Evolutionary conservation across 2,888 invertebrate species (phyloP).

Genomic region (Liodrosophila aerea): DNA sequence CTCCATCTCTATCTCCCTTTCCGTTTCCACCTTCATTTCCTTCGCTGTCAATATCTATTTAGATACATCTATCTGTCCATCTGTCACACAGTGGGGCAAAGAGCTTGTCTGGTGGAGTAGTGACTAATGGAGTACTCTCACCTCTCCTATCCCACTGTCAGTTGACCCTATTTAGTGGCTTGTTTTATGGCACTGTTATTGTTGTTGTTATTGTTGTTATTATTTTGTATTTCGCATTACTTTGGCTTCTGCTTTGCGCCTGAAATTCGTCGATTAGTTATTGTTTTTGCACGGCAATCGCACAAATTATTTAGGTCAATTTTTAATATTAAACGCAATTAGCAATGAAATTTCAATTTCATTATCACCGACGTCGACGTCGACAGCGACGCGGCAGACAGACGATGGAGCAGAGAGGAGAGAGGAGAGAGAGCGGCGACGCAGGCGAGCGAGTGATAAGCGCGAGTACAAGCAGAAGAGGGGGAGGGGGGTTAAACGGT

Average conservation of each 20-base stretch:
- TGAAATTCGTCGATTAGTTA: conserved; percentile 13
- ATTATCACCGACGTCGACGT: conserved; percentile 60
- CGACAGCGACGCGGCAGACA: conserved; percentile 19
- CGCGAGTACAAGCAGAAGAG: conserved; percentile 1
- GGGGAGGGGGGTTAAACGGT: conserved; percentile 5
- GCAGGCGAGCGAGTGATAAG: conserved; percentile 42
- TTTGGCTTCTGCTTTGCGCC: conserved; percentile 5
- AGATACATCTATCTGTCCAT: no score
- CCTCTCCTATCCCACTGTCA: neutral
- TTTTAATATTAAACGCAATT: conserved; percentile 75
- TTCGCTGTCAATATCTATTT: no score
- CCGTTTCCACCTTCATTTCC: no score
- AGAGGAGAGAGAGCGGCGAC: no score
- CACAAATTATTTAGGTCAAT: conserved; percentile 71
- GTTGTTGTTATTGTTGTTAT: conserved; percentile 23
- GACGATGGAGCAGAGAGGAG: no score
- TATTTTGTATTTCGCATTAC: conserved; percentile 21
- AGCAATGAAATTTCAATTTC: conserved; percentile 78
- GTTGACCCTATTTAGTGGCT: conserved; percentile 34
- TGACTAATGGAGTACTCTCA: neutral
- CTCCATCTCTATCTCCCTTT: no score
- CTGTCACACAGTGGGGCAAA: no score
- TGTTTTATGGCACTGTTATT: conserved; percentile 24
- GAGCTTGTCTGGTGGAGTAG: no score
- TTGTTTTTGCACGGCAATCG: conserved; percentile 65